phyloP scores from a whole-genome alignment of 2,113 vertebrate species.

The Herpetotheres cachinnans region DNA sequence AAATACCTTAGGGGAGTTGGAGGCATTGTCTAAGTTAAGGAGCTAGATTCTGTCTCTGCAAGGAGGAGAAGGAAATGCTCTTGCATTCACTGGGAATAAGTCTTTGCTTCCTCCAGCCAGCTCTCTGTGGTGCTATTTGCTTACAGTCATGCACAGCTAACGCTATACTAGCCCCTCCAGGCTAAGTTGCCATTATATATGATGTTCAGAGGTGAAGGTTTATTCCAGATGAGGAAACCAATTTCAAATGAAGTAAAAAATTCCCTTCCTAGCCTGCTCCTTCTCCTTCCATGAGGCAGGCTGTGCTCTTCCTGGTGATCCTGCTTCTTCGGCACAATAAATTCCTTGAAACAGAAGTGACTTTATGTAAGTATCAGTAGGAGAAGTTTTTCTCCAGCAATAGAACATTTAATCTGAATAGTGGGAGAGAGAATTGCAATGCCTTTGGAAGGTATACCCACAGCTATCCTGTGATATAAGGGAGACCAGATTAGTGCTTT shows the following conservation, averaged over 20 bases:
- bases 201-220: not conserved
- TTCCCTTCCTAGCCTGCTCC: not conserved
- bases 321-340: not conserved
- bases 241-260: not conserved
- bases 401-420: not conserved
- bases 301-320: not conserved
- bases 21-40: not conserved
- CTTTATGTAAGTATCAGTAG: not conserved
- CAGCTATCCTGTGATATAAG: not conserved
- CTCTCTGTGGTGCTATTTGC: not conserved
- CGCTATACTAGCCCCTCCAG: not conserved
- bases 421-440: not conserved
- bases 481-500: not conserved
- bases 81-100: not conserved
- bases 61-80: not conserved
- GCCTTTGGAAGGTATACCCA: not conserved
- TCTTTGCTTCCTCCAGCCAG: not conserved
- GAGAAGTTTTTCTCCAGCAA: not conserved
- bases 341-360: not conserved
- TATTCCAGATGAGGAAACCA: not conserved
- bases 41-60: not conserved
- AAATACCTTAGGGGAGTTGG: not conserved
- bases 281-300: not conserved
- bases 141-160: not conserved
- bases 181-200: not conserved